Evolutionary conservation across 2,888 invertebrate species (phyloP).

Genomic region (Brenthis daphne): DNA sequence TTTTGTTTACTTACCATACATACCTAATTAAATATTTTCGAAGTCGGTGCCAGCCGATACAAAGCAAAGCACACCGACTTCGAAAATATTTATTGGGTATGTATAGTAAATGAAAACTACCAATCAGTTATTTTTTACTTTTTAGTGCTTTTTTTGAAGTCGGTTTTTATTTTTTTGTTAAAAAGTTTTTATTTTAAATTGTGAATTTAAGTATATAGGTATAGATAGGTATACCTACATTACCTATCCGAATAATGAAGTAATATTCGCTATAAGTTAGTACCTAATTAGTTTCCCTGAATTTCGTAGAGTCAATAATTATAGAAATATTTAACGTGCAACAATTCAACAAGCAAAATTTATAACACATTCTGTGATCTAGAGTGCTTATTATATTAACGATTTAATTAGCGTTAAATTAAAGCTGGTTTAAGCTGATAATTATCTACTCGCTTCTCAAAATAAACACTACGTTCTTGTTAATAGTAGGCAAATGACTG

Average conservation of each 20-base stretch:
- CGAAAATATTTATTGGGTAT: too few species aligned
- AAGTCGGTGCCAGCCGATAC: too few species aligned
- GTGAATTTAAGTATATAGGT: not conserved
- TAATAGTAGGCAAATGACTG: not conserved
- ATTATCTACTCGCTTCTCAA: constrained; percentile 23
- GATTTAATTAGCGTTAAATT: constrained; percentile 25
- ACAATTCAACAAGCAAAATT: not conserved
- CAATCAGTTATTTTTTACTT: too few species aligned
- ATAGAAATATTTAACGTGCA: constrained; percentile 1
- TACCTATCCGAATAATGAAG: not conserved
- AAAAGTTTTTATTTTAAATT: too few species aligned
- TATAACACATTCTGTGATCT: constrained; percentile 32
- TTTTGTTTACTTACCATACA: too few species aligned
- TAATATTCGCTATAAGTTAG: not conserved
- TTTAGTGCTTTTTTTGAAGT: too few species aligned
- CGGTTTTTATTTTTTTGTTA: too few species aligned
- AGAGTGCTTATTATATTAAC: constrained; percentile 53
- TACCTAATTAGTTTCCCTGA: not conserved
- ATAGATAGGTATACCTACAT: too few species aligned
- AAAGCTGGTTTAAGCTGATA: constrained; percentile 14
- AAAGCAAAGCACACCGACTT: too few species aligned
- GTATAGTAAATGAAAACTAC: too few species aligned
- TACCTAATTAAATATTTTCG: too few species aligned
- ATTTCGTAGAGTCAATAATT: constrained; percentile 8
- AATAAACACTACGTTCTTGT: constrained; percentile 21